Conservation (phyloP, 2,888 invertebrate genomes). For the Caenorhabditis sp. region DNA sequence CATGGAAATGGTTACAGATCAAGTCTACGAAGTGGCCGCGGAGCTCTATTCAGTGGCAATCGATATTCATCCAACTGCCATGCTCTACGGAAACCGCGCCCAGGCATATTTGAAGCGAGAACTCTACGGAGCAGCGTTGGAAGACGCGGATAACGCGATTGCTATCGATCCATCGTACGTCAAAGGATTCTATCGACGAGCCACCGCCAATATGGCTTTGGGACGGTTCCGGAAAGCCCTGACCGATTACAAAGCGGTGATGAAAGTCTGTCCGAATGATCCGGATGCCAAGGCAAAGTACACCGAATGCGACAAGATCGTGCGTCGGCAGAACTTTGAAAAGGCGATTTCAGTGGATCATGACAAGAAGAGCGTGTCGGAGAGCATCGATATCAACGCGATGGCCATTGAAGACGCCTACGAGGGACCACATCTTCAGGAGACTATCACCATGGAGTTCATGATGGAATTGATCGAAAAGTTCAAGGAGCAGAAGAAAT, state of each 20-base stretch:
- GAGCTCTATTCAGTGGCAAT: constrained; percentile 92
- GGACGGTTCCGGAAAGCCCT: constrained; percentile 97
- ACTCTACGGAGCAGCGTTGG: constrained; percentile 94
- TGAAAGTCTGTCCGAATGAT: constrained; percentile 89
- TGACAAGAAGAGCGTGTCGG: constrained; percentile 91
- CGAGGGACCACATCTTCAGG: constrained; percentile 90
- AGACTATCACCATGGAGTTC: constrained; percentile 92
- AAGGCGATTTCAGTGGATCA: constrained; percentile 96
- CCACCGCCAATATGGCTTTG: constrained; percentile 96
- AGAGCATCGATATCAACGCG: constrained; percentile 89
- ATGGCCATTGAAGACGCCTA: constrained; percentile 94
- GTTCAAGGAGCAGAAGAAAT: constrained; percentile 93
- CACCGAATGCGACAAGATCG: constrained; percentile 95
- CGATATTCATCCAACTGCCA: constrained; percentile 90
- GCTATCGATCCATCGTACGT: constrained; percentile 92
- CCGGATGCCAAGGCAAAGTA: constrained; percentile 94
- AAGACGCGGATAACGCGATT: constrained; percentile 94
- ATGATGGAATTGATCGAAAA: constrained; percentile 92
- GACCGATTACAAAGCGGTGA: constrained; percentile 95
- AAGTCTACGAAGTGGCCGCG: constrained; percentile 93
- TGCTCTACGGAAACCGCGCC: constrained; percentile 95
- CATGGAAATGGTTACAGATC: constrained; percentile 88
- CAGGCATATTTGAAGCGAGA: constrained; percentile 95
- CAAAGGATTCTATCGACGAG: constrained; percentile 97
- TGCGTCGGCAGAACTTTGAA: constrained; percentile 95